A percentile compares a stretch with the other conserved stretches of the same genome.
phyloP scores from a whole-genome alignment of 2,113 vertebrate species.

The Glaucidium brasilianum region DNA sequence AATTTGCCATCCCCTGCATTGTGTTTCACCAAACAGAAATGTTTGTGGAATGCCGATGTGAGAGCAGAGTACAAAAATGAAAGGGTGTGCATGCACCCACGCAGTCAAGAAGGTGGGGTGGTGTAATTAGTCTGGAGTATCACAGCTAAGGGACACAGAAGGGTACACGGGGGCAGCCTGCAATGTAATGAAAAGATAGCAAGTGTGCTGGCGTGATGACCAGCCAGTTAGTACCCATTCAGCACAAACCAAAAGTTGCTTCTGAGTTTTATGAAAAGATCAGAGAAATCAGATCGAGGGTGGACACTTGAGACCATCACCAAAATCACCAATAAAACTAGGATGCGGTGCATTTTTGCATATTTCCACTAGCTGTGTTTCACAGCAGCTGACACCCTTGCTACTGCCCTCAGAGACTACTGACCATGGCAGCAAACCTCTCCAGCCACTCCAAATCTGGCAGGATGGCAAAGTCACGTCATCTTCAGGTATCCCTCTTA shows the following conservation, averaged over 20 bases:
- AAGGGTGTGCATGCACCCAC: fast-evolving
- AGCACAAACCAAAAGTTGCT: neutral
- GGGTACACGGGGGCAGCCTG: neutral
- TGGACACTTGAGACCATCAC: neutral
- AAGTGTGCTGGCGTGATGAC: fast-evolving
- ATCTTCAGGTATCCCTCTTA: neutral
- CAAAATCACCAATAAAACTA: neutral
- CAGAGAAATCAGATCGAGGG: neutral
- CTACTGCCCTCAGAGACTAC: neutral
- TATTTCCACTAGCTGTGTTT: neutral
- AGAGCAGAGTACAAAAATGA: neutral
- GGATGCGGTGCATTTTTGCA: neutral
- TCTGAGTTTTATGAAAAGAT: neutral
- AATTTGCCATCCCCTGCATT: neutral
- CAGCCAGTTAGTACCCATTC: neutral
- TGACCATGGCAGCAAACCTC: neutral
- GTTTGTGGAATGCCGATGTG: neutral
- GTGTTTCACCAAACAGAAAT: neutral
- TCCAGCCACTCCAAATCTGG: neutral
- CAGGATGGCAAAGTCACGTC: neutral
- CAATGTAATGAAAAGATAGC: neutral
- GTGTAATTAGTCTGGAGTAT: neutral
- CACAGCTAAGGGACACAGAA: neutral
- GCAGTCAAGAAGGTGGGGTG: neutral
- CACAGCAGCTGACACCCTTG: neutral